Evolutionary conservation across 2,888 invertebrate genomes (phyloP).

Genomic region (Apodemia hepburni): DNA sequence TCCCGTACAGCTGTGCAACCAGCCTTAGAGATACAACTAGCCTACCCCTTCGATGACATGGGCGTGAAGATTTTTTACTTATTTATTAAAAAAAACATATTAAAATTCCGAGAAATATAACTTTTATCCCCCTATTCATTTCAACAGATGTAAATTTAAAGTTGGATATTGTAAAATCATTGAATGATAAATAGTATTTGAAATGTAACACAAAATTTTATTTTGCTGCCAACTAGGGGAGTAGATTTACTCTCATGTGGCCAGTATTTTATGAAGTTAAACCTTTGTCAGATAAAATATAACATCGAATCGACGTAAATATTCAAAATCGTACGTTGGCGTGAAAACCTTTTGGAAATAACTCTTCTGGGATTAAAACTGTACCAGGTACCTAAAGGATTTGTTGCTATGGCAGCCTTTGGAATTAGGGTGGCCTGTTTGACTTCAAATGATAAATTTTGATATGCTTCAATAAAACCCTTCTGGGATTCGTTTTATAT

Average conservation of each 20-base stretch:
- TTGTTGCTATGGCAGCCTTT: slow-evolving; percentile 4
- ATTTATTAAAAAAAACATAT: too few relatives aligned
- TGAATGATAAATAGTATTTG: slow-evolving; percentile 1
- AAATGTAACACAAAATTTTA: background rate
- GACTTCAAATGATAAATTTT: slow-evolving; percentile 13
- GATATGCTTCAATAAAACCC: slow-evolving; percentile 2
- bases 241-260: slow-evolving; percentile 8
- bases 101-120: too few relatives aligned
- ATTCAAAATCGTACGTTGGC: slow-evolving; percentile 9
- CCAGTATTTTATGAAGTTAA: background rate
- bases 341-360: slow-evolving; percentile 12
- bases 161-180: background rate
- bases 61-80: too few relatives aligned
- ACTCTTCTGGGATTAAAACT: slow-evolving; percentile 13
- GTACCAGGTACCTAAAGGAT: slow-evolving; percentile 2
- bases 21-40: too few relatives aligned
- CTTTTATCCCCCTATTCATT: too few relatives aligned
- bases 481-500: background rate
- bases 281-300: slow-evolving; percentile 3
- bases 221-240: slow-evolving; percentile 3
- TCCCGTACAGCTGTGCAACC: too few relatives aligned
- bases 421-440: slow-evolving; percentile 12
- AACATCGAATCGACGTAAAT: slow-evolving; percentile 5
- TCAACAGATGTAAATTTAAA: too few relatives aligned
- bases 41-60: too few relatives aligned